Evolutionary conservation across 2,888 invertebrate species (phyloP), one percentile per base, ranked within the genome.

Genomic region (Peribatodes rhomboidaria): DNA sequence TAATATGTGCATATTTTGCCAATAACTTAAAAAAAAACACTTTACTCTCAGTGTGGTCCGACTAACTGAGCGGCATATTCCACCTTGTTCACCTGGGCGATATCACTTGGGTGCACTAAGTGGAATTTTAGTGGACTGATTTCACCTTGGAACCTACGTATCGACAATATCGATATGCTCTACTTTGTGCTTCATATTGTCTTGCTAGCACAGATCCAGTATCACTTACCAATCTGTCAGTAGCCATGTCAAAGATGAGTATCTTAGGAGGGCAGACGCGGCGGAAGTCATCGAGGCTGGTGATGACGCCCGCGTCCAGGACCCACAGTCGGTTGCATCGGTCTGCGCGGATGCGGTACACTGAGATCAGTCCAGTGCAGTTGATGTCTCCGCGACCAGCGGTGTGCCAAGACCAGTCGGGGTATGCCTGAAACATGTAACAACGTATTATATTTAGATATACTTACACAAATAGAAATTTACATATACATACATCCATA

Each of bases 301-400:
- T 95, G 82, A 95, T 94, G 14, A 96, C 94, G 0, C 97, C 97
- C 2, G 97, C 95, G 87, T 98, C 97, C 61, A 97, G 87, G 1
- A 96, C 96, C 97, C 97, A 97, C 3, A 97, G 90, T 16, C 97
- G 94, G 85, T 97, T 96, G 88, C 97, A 97, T n/a, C 96, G 94
- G 84, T 97, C 97, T 35, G 95, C 92, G 16, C 96, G 94, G 53
- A 96, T 86, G 22, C 97, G 94, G 90, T 97, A 97, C 46, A 97
- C 97, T 0, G 97, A 97, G 59, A 97, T 95, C 31, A 98, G 84
- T 0, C 96, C 95, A 16, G 96, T 95, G 83, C 97, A 97, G 88
- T 96, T 97, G 81, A 95, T 95, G 73, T 95, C 94, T 0, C 95
- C 95, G 18, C 94, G 94, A 0, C 95, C 96, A 0, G 96, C 95